These are phyloP conservation scores for Phalanger gymnotis DNA, from an alignment of 2,797 vertebrate genomes.

Conservation along the genomic window DNA sequence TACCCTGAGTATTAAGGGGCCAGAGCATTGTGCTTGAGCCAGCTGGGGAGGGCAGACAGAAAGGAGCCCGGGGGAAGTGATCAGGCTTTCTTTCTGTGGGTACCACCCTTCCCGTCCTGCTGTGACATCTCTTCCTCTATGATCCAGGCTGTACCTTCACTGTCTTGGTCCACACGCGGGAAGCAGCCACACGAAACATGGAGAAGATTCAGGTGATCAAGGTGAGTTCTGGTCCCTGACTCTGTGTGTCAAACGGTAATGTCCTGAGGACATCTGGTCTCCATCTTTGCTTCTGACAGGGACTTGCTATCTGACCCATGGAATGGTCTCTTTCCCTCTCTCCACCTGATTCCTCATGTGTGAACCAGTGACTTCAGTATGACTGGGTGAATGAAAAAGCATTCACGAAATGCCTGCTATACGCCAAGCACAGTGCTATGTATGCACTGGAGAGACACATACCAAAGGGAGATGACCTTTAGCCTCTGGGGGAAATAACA, in stretches of 20 bases:
- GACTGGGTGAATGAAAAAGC: neutral
- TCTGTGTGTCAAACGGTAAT: neutral
- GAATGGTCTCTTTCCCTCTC: too few species aligned
- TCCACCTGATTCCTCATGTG: neutral
- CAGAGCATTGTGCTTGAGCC: neutral
- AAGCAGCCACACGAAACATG: conserved; percentile 97
- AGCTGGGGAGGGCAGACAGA: neutral
- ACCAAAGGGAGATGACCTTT: neutral
- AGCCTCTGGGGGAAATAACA: neutral
- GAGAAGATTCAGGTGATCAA: conserved; percentile 99
- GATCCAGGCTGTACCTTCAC: conserved; percentile 95
- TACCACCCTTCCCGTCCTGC: accelerated
- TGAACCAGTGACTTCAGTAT: neutral
- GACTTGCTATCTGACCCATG: neutral
- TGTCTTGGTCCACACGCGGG: conserved; percentile 96
- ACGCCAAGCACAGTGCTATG: neutral
- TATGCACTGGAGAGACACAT: neutral
- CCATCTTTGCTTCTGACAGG: neutral
- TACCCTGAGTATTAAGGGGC: neutral
- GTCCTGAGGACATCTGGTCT: neutral
- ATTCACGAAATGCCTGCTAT: neutral
- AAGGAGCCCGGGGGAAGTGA: neutral
- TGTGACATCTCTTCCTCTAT: neutral
- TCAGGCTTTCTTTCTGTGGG: neutral
- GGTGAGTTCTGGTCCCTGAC: conserved; percentile 82